These are phyloP conservation scores for Apogon hyalosoma DNA, from an alignment of 2,797 vertebrate genomes.

Conservation along the genomic window DNA sequence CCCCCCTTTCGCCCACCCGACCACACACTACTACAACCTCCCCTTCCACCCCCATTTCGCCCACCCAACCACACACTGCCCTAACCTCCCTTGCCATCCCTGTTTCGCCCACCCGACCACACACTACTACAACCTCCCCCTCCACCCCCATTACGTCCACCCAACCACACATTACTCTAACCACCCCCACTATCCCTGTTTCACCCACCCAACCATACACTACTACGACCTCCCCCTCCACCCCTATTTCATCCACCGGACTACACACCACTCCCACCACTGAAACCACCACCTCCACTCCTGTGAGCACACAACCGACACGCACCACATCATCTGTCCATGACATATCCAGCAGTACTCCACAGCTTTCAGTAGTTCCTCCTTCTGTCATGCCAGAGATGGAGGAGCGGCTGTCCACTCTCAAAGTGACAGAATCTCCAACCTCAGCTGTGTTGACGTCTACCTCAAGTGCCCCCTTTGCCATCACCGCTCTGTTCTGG, in stretches of 20 bases:
- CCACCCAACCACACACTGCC: constrained; percentile 17
- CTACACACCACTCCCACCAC: constrained; percentile 13
- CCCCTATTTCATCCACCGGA: constrained; percentile 24
- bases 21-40: constrained; percentile 14
- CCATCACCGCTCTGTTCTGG: constrained; percentile 57
- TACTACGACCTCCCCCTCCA: constrained; percentile 25
- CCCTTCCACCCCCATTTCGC: constrained; percentile 9
- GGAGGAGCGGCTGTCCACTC: constrained; percentile 45
- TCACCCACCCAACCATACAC: not conserved
- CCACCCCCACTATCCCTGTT: too few species aligned
- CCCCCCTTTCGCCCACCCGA: constrained; percentile 12
- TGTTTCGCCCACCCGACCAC: constrained; percentile 13
- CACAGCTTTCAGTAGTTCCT: constrained; percentile 12
- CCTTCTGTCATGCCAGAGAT: constrained; percentile 56
- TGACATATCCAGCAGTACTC: constrained; percentile 4
- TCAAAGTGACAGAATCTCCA: constrained; percentile 53
- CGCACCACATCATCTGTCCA: not conserved
- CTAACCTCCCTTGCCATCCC: not conserved
- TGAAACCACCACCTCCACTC: constrained; percentile 26
- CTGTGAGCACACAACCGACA: constrained; percentile 29
- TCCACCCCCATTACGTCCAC: constrained; percentile 7
- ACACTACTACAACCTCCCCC: constrained; percentile 25
- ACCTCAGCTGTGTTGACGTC: constrained; percentile 4
- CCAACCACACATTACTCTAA: constrained; percentile 10
- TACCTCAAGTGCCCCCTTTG: constrained; percentile 34